Evolutionary conservation across 2,888 invertebrate species (phyloP), one percentile per base, ranked within the genome.

Genomic region (Ormyrus nitidulus): DNA sequence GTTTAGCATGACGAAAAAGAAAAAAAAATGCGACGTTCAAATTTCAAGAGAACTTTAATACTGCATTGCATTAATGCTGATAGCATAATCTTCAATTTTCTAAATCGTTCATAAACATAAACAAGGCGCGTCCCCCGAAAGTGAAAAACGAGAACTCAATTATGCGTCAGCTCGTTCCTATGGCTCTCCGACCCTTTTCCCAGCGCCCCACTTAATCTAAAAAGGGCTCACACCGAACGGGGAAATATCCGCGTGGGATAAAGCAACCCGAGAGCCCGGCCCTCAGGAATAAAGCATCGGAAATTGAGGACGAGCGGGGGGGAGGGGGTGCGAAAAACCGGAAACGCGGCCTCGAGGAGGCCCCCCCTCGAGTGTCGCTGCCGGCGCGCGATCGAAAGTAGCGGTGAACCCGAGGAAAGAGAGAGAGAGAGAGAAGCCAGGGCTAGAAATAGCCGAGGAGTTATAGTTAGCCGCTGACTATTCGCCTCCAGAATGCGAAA

Each of bases 401-500:
- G 62, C 62, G n/a, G 34, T 48, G 49, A 8, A 5, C 51, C 8
- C 51, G 48, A 34, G 48, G 70, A 34, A 4, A 19, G 19, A 19
- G 19, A 19, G 34, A 34, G 34, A 4, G 34, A 34, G 34, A 34
- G 34, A 34, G 0, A 34, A 34, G 34, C 6, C 7, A 11, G 34
- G 46, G 77, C 86, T 83, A 82, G 82, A 86, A 86, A 87, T 86
- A 86, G 83, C 85, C 51, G 69, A 81, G 73, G 82, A 82, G 66
- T 88, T 88, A 88, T 87, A 87, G 87, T 88, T 88, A 87, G 87
- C 86, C 84, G 85, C 86, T 87, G 88, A 88, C 87, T 88, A 85
- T 86, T 85, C 82, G 86, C 74, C 85, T 83, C 84, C 85, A 88
- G 87, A 88, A 88, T 88, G 88, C 83, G 81, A 84, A 84, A 82